These are phyloP conservation scores for Slavum lentiscoides DNA, from an alignment of 2,888 invertebrate species.

Conservation along the genomic window DNA sequence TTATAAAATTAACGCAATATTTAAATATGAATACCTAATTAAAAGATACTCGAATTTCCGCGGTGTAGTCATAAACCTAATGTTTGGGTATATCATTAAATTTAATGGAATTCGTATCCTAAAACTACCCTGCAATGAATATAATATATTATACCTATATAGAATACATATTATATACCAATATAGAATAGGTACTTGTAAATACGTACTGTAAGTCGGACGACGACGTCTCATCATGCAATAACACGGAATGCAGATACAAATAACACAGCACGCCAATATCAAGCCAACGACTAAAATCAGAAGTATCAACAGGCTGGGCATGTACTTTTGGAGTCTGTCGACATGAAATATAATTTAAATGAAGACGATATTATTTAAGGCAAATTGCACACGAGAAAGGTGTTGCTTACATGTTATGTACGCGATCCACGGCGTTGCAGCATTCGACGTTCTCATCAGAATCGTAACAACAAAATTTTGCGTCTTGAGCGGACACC, in stretches of 20 bases:
- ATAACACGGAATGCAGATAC: constrained; percentile 50
- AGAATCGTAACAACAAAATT: constrained; percentile 39
- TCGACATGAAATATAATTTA: background rate
- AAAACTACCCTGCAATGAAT: too few species aligned
- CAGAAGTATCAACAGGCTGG: constrained; percentile 25
- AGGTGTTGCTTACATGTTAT: constrained; percentile 26
- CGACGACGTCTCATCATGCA: constrained; percentile 45
- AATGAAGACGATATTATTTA: background rate
- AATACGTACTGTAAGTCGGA: constrained; percentile 39
- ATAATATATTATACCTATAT: background rate
- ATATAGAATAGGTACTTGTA: background rate
- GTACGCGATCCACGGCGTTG: constrained; percentile 12
- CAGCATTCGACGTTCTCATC: constrained; percentile 30
- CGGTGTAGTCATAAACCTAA: too few species aligned
- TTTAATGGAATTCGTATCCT: too few species aligned
- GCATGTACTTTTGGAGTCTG: constrained; percentile 34
- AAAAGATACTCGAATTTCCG: too few species aligned
- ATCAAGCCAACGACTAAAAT: constrained; percentile 25
- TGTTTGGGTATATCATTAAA: too few species aligned
- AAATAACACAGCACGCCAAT: constrained; percentile 40
- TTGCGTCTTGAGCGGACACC: background rate
- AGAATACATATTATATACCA: too few species aligned
- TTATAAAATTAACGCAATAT: too few species aligned
- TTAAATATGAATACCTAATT: too few species aligned
- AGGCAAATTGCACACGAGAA: background rate